Conservation (phyloP, 1,140 invertebrate species). For the Drosophila tani region DNA sequence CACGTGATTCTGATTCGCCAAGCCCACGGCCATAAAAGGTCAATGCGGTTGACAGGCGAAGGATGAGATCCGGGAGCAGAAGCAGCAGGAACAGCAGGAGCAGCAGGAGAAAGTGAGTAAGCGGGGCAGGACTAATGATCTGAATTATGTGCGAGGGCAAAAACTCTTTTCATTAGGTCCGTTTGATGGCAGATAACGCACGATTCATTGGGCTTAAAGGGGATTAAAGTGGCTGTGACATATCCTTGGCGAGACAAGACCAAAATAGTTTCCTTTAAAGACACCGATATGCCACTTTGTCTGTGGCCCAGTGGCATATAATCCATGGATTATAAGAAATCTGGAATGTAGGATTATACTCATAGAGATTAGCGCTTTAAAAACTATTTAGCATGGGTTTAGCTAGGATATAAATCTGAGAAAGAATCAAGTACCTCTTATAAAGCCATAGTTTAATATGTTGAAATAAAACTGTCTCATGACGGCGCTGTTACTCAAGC, state of each 20-base stretch:
- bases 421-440: too few species aligned
- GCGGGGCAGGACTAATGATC: constrained; percentile 47
- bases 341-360: neutral
- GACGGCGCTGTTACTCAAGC: too few species aligned
- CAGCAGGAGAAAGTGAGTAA: constrained; percentile 48
- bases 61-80: neutral
- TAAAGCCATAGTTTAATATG: too few species aligned
- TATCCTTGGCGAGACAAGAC: neutral
- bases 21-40: constrained; percentile 71
- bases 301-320: constrained; percentile 2
- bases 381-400: neutral
- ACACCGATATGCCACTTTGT: neutral
- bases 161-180: constrained; percentile 51
- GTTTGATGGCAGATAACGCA: constrained; percentile 64
- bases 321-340: constrained; percentile 12
- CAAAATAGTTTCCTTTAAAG: constrained; percentile 18
- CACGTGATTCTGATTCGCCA: constrained; percentile 75
- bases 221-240: constrained; percentile 29
- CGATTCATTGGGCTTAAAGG: constrained; percentile 31
- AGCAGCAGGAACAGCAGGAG: neutral
- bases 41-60: constrained; percentile 49
- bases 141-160: constrained; percentile 58
- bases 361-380: neutral
- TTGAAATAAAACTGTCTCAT: too few species aligned
- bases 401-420: neutral